Percentiles rank a stretch among this genome's conserved stretches.
Evolutionary conservation across 2,113 vertebrate genomes (phyloP).

Genomic region (Rhinoderma darwinii): DNA sequence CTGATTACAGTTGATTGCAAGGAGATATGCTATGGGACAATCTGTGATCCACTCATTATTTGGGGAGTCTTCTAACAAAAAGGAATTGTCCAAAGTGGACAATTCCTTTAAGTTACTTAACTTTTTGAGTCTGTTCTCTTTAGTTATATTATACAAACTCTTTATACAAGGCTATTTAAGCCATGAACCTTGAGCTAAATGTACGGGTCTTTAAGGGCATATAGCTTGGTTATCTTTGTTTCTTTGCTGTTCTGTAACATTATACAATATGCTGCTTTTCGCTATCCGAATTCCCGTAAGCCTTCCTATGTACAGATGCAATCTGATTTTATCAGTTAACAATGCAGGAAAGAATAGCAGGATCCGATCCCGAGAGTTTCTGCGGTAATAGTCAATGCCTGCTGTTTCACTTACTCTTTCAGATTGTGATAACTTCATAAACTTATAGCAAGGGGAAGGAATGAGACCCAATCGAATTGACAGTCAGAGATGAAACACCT

Average conservation of each 20-base stretch:
- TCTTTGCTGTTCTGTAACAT: not conserved
- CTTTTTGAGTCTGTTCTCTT: too few species aligned
- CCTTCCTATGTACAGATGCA: constrained; percentile 38
- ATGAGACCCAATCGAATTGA: too few species aligned
- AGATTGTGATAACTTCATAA: constrained; percentile 66
- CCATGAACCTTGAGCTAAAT: not conserved
- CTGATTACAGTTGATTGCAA: too few species aligned
- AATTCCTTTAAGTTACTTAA: too few species aligned
- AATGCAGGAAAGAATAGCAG: constrained; percentile 22
- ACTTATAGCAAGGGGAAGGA: too few species aligned
- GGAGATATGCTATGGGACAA: too few species aligned
- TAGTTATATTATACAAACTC: too few species aligned
- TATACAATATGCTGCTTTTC: constrained; percentile 39
- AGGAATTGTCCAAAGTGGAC: too few species aligned
- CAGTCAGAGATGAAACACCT: too few species aligned
- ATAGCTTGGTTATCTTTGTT: constrained; percentile 15
- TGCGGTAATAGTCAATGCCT: constrained; percentile 56
- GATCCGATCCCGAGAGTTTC: constrained; percentile 45
- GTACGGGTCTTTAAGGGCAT: not conserved
- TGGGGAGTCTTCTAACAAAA: too few species aligned
- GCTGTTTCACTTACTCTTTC: constrained; percentile 59
- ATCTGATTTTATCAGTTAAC: constrained; percentile 56
- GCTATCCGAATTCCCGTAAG: constrained; percentile 34
- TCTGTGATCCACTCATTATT: too few species aligned
- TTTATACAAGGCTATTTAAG: not conserved